Conservation (phyloP, 2,888 invertebrate genomes). For the Caenorhabditis imperialis region DNA sequence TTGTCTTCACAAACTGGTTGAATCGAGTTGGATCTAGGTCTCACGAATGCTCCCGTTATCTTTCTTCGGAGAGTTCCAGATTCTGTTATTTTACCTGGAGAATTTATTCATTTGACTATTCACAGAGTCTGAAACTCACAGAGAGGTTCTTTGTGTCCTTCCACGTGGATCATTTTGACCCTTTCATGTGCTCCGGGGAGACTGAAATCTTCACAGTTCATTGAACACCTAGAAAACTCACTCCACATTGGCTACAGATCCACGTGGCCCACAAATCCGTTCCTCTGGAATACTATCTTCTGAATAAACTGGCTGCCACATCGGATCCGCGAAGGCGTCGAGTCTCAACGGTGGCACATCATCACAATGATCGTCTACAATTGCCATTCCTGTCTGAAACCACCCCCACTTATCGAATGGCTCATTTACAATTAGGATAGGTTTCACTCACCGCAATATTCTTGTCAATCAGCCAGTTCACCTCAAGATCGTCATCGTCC, state of each 20-base stretch:
- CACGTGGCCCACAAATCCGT: neutral
- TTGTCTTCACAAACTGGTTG: neutral
- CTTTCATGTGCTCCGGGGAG: conserved; percentile 17
- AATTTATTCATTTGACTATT: no score
- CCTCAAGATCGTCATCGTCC: conserved; percentile 71
- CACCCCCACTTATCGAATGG: no score
- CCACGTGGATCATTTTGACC: conserved; percentile 25
- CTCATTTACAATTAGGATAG: no score
- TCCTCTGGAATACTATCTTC: conserved; percentile 28
- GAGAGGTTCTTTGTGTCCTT: conserved; percentile 7
- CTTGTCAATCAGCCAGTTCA: conserved; percentile 55
- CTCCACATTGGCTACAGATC: conserved; percentile 32
- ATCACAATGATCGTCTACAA: conserved; percentile 45
- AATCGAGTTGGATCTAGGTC: conserved; percentile 7
- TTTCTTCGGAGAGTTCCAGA: conserved; percentile 11
- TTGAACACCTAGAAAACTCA: conserved; percentile 3
- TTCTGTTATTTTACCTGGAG: conserved; percentile 22
- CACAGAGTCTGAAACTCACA: conserved; percentile 2
- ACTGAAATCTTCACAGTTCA: conserved; percentile 9
- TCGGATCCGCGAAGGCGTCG: conserved; percentile 46
- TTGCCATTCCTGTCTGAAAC: conserved; percentile 52
- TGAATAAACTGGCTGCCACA: conserved; percentile 40
- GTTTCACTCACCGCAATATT: conserved; percentile 45
- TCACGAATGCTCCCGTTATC: conserved; percentile 2
- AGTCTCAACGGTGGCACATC: conserved; percentile 14